These are phyloP conservation scores for Dipodomys spectabilis DNA, from an alignment of 2,113 vertebrate genomes.

Conservation along the genomic window DNA sequence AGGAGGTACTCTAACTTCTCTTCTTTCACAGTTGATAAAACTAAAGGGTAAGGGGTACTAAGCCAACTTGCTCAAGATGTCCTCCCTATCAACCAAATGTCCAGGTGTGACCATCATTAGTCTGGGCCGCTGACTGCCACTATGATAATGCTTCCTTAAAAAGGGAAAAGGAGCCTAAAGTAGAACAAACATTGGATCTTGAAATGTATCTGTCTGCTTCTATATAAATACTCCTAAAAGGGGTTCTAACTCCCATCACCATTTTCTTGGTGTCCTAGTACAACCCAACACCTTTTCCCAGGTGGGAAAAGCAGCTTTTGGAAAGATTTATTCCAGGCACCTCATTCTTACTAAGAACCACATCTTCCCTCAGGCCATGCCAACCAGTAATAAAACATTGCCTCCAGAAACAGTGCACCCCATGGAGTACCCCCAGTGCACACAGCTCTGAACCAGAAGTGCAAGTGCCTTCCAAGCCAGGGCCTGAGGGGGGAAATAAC, in stretches of 20 bases:
- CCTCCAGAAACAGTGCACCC: neutral
- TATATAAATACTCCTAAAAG: neutral
- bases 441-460: neutral
- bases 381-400: neutral
- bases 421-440: too few species aligned
- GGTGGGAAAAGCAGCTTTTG: neutral
- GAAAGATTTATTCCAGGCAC: neutral
- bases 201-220: neutral
- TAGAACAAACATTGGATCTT: neutral
- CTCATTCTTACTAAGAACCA: neutral
- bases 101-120: neutral
- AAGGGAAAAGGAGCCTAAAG: neutral
- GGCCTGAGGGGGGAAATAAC: neutral
- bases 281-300: neutral
- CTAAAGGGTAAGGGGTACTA: neutral
- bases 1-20: neutral
- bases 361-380: neutral
- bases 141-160: neutral
- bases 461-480: neutral
- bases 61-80: neutral
- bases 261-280: neutral
- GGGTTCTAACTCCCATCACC: neutral
- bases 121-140: neutral
- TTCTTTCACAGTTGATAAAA: neutral
- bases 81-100: neutral